These are phyloP conservation scores for Philopedon plagiatum DNA, from an alignment of 2,888 invertebrate genomes.

Conservation along the genomic window DNA sequence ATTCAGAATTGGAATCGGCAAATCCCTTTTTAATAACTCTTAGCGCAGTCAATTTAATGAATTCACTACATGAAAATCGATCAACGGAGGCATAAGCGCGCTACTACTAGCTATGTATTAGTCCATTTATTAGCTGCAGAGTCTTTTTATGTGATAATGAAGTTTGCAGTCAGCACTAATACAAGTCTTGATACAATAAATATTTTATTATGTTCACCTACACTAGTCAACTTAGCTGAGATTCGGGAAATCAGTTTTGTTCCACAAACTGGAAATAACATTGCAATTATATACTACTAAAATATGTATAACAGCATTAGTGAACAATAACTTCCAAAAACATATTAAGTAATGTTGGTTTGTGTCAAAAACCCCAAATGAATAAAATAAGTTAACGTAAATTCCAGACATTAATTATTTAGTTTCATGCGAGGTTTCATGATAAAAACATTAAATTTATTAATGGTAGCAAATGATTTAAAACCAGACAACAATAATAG, in stretches of 20 bases:
- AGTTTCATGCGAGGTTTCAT: no score
- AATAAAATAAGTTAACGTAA: no score
- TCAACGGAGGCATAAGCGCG: background rate
- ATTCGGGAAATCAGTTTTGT: background rate
- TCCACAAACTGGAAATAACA: background rate
- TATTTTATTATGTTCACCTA: background rate
- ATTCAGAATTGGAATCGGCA: slow-evolving; percentile 25
- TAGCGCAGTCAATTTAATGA: slow-evolving; percentile 13
- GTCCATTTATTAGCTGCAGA: slow-evolving; percentile 10
- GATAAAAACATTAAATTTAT: no score
- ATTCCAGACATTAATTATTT: no score
- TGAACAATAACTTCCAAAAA: no score
- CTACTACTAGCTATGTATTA: background rate
- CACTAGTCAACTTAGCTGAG: slow-evolving; percentile 2
- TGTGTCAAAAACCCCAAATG: no score
- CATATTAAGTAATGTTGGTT: no score
- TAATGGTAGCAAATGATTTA: no score
- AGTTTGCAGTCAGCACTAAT: background rate
- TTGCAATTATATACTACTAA: background rate
- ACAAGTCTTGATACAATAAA: background rate
- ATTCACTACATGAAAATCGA: slow-evolving; percentile 13
- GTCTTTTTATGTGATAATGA: background rate
- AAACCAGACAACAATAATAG: no score
- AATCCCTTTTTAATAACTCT: slow-evolving; percentile 43
- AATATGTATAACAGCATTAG: background rate